Percentiles rank a stretch among this genome's conserved stretches.
Evolutionary conservation across 1,140 invertebrate genomes (phyloP).

Genomic region (Myzus persicae): DNA sequence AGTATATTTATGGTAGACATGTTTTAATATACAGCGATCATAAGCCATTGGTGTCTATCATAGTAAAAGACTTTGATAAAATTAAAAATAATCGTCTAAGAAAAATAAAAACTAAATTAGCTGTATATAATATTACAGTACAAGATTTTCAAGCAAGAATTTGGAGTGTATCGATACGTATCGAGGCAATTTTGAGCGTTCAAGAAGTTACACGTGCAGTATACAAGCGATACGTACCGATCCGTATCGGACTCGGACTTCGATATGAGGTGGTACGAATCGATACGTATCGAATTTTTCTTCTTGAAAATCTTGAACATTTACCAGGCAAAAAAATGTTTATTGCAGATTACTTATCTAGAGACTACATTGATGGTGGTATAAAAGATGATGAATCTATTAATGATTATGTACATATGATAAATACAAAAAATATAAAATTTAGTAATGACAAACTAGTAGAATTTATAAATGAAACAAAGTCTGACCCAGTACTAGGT

Average conservation of each 20-base stretch:
- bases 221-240: too few relatives aligned
- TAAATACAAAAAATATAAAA: not conserved
- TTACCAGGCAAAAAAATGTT: constrained; percentile 12
- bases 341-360: not conserved
- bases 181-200: too few relatives aligned
- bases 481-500: not conserved
- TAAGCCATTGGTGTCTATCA: not conserved
- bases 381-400: not conserved
- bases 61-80: constrained; percentile 21
- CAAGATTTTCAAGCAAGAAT: too few relatives aligned
- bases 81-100: not conserved
- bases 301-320: too few relatives aligned
- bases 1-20: not conserved
- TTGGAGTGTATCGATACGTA: too few relatives aligned
- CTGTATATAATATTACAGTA: too few relatives aligned
- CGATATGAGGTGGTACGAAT: too few relatives aligned
- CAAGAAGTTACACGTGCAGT: too few relatives aligned
- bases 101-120: not conserved
- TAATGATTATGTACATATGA: not conserved
- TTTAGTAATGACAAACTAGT: not conserved
- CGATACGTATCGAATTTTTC: too few relatives aligned
- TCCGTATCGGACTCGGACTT: too few relatives aligned
- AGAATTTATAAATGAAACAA: not conserved
- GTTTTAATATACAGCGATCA: not conserved
- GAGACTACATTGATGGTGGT: not conserved